phyloP scores from a whole-genome alignment of 1,140 invertebrate species.

The Glomeris maerens region DNA sequence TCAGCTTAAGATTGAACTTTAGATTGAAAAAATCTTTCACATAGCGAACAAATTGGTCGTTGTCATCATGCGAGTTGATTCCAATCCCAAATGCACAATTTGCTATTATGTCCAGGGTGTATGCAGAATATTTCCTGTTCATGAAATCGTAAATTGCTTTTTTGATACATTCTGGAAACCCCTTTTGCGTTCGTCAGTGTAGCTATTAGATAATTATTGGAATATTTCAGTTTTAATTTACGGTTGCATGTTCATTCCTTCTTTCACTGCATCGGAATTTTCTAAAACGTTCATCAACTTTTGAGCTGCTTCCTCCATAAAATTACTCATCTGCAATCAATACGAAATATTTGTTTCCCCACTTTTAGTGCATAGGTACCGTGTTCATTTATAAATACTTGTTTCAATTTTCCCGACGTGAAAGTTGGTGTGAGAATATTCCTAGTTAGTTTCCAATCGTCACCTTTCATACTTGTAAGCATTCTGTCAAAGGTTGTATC shows the following conservation, averaged over 20 bases:
- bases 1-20: too few species aligned
- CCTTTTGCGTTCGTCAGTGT: too few species aligned
- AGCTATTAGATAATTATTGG: too few species aligned
- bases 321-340: not conserved
- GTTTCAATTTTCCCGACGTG: conserved; percentile 40
- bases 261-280: not conserved
- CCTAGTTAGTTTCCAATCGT: conserved; percentile 39
- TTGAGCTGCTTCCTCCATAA: not conserved
- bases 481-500: not conserved
- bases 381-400: not conserved
- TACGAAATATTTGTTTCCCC: too few species aligned
- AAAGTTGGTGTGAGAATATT: conserved; percentile 40
- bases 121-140: not conserved
- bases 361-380: not conserved
- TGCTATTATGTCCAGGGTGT: not conserved
- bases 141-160: not conserved
- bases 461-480: conserved; percentile 25
- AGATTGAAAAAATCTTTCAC: too few species aligned
- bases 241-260: not conserved
- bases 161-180: too few species aligned
- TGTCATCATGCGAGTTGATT: too few species aligned
- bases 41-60: too few species aligned
- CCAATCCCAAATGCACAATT: not conserved
- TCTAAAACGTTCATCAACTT: not conserved
- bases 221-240: too few species aligned